phyloP scores from a whole-genome alignment of 2,113 vertebrate species.

The Sceloporus undulatus region DNA sequence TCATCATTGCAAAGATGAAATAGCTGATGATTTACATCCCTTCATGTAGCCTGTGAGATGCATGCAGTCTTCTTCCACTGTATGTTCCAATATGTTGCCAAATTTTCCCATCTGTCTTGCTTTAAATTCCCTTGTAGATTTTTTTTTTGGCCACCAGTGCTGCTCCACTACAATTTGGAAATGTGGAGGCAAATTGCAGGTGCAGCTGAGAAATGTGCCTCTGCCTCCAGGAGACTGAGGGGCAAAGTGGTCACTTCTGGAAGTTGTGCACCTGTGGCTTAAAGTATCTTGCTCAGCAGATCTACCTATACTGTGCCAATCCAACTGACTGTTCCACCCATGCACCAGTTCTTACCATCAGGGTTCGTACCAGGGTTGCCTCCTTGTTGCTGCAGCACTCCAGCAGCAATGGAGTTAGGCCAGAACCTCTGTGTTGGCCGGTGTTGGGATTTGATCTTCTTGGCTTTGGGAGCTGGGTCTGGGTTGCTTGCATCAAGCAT shows the following conservation, averaged over 20 bases:
- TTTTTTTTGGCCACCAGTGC: too few species aligned
- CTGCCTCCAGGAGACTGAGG: too few species aligned
- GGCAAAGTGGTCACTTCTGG: not conserved
- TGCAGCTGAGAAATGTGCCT: too few species aligned
- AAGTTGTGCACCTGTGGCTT: not conserved
- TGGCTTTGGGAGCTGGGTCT: conserved; percentile 95
- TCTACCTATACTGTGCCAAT: not conserved
- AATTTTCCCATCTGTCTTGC: too few species aligned
- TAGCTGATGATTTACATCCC: too few species aligned
- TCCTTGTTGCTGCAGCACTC: conserved; percentile 93
- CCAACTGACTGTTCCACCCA: not conserved
- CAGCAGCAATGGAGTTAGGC: conserved; percentile 97
- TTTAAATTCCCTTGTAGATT: too few species aligned
- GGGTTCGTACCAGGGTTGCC: conserved; percentile 86
- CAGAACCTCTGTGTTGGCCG: conserved; percentile 97
- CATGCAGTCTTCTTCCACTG: too few species aligned
- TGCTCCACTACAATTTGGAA: too few species aligned
- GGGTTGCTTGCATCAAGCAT: conserved; percentile 99
- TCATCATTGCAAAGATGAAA: too few species aligned
- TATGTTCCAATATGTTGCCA: too few species aligned
- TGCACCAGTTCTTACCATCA: conserved; percentile 82
- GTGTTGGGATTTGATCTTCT: conserved; percentile 99
- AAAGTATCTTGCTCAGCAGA: not conserved
- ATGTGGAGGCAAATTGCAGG: too few species aligned
- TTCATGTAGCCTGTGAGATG: too few species aligned